A percentile compares a stretch with the other conserved stretches of the same genome.
Conservation (phyloP, 2,888 invertebrate genomes). For the Galeopsomyia nigrocyanea region DNA sequence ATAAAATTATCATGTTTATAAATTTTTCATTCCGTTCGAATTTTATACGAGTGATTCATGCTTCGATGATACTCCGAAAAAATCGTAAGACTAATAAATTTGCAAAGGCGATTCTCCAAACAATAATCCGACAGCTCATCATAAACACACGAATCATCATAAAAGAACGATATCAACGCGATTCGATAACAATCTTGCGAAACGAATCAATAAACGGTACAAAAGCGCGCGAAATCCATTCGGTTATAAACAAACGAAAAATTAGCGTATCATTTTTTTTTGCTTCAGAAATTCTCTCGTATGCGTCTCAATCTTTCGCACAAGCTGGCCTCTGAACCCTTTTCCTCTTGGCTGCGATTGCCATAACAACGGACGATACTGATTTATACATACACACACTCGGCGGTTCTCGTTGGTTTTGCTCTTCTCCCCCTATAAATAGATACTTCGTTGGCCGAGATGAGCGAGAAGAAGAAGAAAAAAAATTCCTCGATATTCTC, state of each 20-base stretch:
- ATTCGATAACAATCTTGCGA: conserved; percentile 39
- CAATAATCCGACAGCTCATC: neutral
- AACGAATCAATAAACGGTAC: conserved; percentile 42
- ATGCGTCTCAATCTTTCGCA: too few species aligned
- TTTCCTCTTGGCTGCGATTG: conserved; percentile 10
- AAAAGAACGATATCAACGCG: conserved; percentile 17
- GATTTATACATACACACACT: conserved; percentile 16
- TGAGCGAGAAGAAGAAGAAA: conserved; percentile 3
- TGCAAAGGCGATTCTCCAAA: too few species aligned
- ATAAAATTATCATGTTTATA: too few species aligned
- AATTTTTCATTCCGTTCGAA: neutral
- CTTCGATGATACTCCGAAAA: neutral
- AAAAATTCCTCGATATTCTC: conserved; percentile 12
- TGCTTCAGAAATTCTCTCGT: neutral
- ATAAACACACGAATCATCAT: neutral
- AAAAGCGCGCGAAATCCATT: neutral
- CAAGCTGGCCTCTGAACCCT: conserved; percentile 34
- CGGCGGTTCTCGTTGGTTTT: conserved; percentile 1
- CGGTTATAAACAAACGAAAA: conserved; percentile 32
- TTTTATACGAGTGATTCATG: conserved; percentile 5
- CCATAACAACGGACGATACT: conserved; percentile 24
- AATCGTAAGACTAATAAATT: conserved; percentile 2
- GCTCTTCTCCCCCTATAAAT: conserved; percentile 28
- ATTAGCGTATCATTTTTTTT: conserved; percentile 20
- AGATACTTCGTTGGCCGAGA: conserved; percentile 8